Evolutionary conservation across 2,797 vertebrate species (phyloP).

Genomic region (Tangara arthus): DNA sequence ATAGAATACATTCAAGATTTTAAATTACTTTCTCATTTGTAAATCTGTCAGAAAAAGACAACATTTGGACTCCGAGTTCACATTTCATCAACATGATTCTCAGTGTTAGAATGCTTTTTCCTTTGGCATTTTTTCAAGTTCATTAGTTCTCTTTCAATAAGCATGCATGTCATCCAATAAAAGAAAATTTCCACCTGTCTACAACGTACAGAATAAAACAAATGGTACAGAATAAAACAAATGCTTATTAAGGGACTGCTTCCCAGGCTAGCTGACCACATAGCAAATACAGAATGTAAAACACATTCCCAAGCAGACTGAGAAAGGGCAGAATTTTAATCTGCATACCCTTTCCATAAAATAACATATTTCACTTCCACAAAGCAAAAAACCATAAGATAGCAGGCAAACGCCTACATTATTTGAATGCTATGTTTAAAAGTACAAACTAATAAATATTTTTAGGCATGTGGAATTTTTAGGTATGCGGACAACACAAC

Average conservation of each 20-base stretch:
- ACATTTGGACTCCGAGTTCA: background rate
- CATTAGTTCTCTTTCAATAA: background rate
- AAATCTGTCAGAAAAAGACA: constrained; percentile 40
- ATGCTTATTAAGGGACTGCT: background rate
- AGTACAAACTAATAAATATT: background rate
- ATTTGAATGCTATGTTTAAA: background rate
- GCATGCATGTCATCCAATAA: background rate
- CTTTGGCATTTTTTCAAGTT: background rate
- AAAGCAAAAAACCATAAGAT: background rate
- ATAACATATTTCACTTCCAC: background rate
- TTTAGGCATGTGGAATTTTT: background rate
- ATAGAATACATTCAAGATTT: constrained; percentile 35
- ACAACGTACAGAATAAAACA: background rate
- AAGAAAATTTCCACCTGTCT: background rate
- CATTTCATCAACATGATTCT: background rate
- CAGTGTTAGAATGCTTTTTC: background rate
- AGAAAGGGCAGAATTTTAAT: background rate
- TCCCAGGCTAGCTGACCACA: background rate
- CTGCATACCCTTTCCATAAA: background rate
- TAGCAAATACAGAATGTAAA: background rate
- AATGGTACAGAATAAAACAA: background rate
- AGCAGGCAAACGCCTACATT: background rate
- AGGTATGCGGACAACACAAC: background rate
- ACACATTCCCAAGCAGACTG: background rate
- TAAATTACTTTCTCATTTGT: constrained; percentile 50